These are phyloP conservation scores for Amorpha juglandis DNA, from an alignment of 2,888 invertebrate genomes.

Conservation along the genomic window DNA sequence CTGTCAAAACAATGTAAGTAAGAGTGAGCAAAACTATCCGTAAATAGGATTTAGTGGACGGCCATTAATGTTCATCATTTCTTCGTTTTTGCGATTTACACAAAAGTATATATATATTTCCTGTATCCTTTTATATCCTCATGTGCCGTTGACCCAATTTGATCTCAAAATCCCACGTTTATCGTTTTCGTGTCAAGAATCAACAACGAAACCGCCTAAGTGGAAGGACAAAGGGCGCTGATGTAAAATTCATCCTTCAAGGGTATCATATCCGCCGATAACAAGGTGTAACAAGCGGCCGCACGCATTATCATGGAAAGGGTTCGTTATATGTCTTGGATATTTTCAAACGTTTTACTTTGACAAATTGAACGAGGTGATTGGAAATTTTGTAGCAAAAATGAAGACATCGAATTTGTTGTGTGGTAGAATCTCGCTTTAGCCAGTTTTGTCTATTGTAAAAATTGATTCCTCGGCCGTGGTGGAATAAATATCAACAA, in stretches of 20 bases:
- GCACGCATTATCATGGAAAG: not conserved
- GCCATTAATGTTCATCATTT: too few species aligned
- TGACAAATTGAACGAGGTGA: not conserved
- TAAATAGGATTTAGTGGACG: too few species aligned
- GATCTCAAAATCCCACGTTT: not conserved
- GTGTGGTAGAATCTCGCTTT: too few species aligned
- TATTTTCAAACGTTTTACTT: not conserved
- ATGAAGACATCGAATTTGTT: too few species aligned
- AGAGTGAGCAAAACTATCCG: too few species aligned
- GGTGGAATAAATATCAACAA: too few species aligned
- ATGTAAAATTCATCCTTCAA: slow-evolving; percentile 17
- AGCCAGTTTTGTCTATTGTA: too few species aligned
- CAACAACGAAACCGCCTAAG: not conserved
- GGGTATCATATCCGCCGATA: not conserved
- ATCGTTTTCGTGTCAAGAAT: not conserved
- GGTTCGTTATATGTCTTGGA: not conserved
- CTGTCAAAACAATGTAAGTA: too few species aligned
- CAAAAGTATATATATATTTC: too few species aligned
- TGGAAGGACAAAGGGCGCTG: not conserved
- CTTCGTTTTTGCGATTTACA: too few species aligned
- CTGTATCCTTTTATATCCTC: not conserved
- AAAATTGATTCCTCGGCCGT: too few species aligned
- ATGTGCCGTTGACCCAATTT: not conserved
- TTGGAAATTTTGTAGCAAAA: too few species aligned
- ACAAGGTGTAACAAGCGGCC: slow-evolving; percentile 20